These are phyloP conservation scores for Brotula barbata DNA, from an alignment of 2,797 vertebrate species.

Conservation along the genomic window DNA sequence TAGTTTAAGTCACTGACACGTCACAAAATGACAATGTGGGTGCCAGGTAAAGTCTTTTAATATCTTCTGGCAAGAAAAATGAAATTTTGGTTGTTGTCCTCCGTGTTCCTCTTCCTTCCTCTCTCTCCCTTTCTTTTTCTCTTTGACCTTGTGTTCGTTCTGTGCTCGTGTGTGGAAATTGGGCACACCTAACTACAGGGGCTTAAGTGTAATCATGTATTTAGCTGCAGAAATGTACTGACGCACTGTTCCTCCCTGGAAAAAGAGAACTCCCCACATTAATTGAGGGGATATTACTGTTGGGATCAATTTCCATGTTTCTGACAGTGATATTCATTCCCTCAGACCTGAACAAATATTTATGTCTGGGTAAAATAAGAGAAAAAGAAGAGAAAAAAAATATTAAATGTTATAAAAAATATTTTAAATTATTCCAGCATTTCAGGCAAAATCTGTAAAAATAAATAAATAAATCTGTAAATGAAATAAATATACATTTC, in stretches of 20 bases:
- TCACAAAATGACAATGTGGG: too few relatives aligned
- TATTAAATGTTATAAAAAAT: slow-evolving; percentile 39
- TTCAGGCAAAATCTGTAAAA: slow-evolving; percentile 21
- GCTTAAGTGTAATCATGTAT: slow-evolving; percentile 84
- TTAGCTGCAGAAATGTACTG: slow-evolving; percentile 78
- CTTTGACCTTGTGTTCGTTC: slow-evolving; percentile 75
- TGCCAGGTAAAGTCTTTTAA: too few relatives aligned
- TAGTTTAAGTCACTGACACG: too few relatives aligned
- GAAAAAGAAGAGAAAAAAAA: slow-evolving; percentile 47
- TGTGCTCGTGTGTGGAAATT: slow-evolving; percentile 79
- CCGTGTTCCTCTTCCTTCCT: slow-evolving; percentile 50
- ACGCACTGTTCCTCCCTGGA: slow-evolving; percentile 76
- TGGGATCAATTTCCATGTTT: slow-evolving; percentile 79
- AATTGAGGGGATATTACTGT: slow-evolving; percentile 78
- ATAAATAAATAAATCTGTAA: slow-evolving; percentile 7
- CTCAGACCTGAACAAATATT: slow-evolving; percentile 75
- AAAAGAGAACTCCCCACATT: slow-evolving; percentile 77
- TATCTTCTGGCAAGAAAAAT: too few relatives aligned
- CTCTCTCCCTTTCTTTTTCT: slow-evolving; percentile 45
- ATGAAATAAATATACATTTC: slow-evolving; percentile 13
- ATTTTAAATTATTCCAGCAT: slow-evolving; percentile 31
- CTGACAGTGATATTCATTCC: slow-evolving; percentile 73
- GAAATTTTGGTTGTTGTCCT: slow-evolving; percentile 9
- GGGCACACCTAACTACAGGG: slow-evolving; percentile 80
- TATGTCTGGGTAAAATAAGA: slow-evolving; percentile 66